Base-by-base conservation (phyloP, 2,888 invertebrate genomes). In the Ornithoptera alexandrae region DNA sequence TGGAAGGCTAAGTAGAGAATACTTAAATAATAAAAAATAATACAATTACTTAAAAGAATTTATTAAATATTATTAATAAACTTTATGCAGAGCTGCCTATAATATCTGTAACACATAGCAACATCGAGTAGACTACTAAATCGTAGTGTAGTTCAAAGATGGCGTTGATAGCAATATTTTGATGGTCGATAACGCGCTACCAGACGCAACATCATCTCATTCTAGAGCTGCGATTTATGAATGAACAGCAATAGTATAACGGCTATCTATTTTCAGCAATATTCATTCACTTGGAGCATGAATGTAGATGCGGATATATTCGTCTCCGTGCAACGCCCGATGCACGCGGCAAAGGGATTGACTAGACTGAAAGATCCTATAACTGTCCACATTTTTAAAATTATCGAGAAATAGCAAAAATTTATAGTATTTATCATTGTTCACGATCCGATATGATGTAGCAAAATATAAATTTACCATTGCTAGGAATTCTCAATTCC, bases 211-310 rank as follows among this genome's bases (percentile, higher is more conserved):
- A 70, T 58, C 60, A 46, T 64, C 67, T 59, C 67, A 64, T 70
- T 67, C 58, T 67, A 39, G 17, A 64, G 20, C 63, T 24, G 6
- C 60, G 63, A 65, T 68, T 71, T 66, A 70, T 73, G 72, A 73
- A 73, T 73, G 72, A 62, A 71, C 42, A 67, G 66, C 61, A 64
- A 73, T 71, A 70, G 64, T 70, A 62, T 70, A 67, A 70, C 63
- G 56, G 65, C 24, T 70, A 73, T 73, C 72, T 72, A 71, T 73
- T 70, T 70, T 63, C 63, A 69, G 69, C 67, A 68, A 62, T 67
- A 53, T 42, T 61, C 72, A 73, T 73, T 73, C 71, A 73, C 59
- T 62, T 67, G 67, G 20, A 70, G 64, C 63, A 70, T 67, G 70
- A 70, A 70, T 67, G 70, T 70, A 62, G 65, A 53, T 56, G 62